Evolutionary conservation across 2,888 invertebrate genomes (phyloP).

Genomic region (Drosophila dives): DNA sequence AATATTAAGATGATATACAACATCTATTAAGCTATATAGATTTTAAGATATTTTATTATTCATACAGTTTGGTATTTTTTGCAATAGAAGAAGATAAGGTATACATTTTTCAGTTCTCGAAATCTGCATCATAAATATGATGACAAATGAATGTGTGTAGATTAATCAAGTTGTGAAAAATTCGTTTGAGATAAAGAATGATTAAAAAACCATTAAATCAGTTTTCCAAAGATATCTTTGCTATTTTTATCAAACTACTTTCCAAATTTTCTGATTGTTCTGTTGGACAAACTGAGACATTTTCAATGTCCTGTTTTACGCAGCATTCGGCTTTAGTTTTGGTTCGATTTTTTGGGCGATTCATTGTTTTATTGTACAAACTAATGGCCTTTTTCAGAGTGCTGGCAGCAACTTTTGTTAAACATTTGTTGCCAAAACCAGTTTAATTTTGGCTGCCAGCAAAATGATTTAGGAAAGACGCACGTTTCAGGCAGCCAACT

Average conservation of each 20-base stretch:
- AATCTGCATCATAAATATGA: background rate
- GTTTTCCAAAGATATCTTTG: background rate
- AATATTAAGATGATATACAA: conserved; percentile 45
- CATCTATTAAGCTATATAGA: conserved; percentile 16
- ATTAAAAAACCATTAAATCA: background rate
- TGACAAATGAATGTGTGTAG: background rate
- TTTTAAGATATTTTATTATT: background rate
- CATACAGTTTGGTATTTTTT: conserved; percentile 3
- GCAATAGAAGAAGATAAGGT: background rate
- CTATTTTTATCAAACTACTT: background rate
- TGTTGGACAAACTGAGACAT: background rate
- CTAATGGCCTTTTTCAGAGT: conserved; percentile 58
- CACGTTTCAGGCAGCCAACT: conserved; percentile 52
- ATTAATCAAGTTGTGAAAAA: background rate
- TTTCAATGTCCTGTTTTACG: conserved; percentile 12
- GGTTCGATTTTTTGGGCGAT: conserved; percentile 44
- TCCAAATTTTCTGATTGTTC: background rate
- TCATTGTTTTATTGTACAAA: conserved; percentile 64
- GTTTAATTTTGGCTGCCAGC: conserved; percentile 76
- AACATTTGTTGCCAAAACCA: conserved; percentile 69
- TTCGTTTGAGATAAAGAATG: background rate
- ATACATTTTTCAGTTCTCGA: background rate
- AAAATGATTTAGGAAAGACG: conserved; percentile 73
- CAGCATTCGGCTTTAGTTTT: conserved; percentile 28
- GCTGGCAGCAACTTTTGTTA: conserved; percentile 70